These are phyloP conservation scores for Elephantulus edwardii DNA, from an alignment of 2,113 vertebrate genomes.

Conservation along the genomic window DNA sequence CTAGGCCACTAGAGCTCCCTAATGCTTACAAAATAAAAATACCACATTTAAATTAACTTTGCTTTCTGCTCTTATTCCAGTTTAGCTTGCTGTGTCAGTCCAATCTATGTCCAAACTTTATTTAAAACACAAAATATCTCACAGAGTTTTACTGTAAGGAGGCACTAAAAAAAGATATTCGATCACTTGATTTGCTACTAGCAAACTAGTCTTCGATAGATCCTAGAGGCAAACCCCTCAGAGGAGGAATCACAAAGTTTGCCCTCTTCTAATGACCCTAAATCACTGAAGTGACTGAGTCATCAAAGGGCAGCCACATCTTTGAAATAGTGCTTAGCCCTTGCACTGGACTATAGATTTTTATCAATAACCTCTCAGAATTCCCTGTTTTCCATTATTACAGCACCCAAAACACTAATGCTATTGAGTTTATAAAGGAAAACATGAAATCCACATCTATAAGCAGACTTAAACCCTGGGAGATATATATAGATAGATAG, in stretches of 20 bases:
- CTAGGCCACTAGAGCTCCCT: too few species aligned
- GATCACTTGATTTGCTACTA: background rate
- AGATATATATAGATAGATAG: background rate
- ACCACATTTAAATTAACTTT: background rate
- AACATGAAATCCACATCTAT: background rate
- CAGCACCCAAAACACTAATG: background rate
- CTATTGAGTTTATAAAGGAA: background rate
- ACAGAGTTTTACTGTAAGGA: background rate
- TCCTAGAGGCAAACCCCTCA: background rate
- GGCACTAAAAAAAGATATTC: background rate
- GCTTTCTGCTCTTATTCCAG: background rate
- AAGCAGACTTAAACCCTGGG: background rate
- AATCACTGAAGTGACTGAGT: background rate
- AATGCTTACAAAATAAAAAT: conserved; percentile 42
- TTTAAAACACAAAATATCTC: background rate
- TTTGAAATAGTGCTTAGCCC: background rate
- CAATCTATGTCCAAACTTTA: background rate
- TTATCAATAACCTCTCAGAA: background rate
- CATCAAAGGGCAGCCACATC: background rate
- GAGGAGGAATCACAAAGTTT: background rate
- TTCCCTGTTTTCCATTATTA: background rate
- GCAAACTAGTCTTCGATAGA: background rate
- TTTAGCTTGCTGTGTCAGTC: background rate
- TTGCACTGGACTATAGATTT: background rate
- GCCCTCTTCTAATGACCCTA: background rate